phyloP scores from a whole-genome alignment of 1,140 invertebrate species.

The Grapholita molesta region DNA sequence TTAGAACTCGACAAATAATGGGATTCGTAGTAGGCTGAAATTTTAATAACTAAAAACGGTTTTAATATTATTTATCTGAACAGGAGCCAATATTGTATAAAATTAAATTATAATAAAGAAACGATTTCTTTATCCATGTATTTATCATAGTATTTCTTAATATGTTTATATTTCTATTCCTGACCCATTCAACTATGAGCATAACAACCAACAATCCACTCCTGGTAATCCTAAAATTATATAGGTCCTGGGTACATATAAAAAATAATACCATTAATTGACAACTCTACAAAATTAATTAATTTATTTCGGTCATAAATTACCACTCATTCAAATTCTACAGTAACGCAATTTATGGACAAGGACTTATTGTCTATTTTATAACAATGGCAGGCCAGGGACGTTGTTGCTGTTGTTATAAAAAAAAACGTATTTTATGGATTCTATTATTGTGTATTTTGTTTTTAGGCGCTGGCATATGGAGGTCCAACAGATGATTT shows the following conservation, averaged over 20 bases:
- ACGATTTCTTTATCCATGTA: too few species aligned
- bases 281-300: neutral
- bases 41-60: too few species aligned
- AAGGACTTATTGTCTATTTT: conserved; percentile 6
- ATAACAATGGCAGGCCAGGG: neutral
- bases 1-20: too few species aligned
- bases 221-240: too few species aligned
- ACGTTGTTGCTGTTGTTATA: neutral
- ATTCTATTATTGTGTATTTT: neutral
- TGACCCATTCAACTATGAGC: too few species aligned
- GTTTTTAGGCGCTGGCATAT: neutral
- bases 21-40: too few species aligned
- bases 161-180: too few species aligned
- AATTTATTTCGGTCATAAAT: conserved; percentile 7
- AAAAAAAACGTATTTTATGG: neutral
- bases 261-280: neutral
- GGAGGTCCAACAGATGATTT: neutral
- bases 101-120: too few species aligned
- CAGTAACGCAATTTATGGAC: conserved; percentile 4
- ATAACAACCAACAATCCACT: too few species aligned
- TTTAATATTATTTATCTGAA: too few species aligned
- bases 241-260: neutral
- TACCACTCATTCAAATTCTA: neutral
- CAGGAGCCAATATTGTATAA: too few species aligned
- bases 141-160: too few species aligned